Evolutionary conservation across 2,113 vertebrate genomes (phyloP).

Genomic region (Rattus norvegicus): GRCr8 NC_086024.1:77442001-77442500

Average conservation of each 20-base stretch:
- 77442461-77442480: neutral
- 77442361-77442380: neutral
- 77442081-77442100: neutral
- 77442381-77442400: neutral
- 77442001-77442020: neutral
- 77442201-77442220: neutral
- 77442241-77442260: neutral
- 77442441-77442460: slow-evolving; percentile 8
- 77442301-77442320: neutral
- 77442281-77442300: slow-evolving; percentile 37
- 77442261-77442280: neutral
- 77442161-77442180: neutral
- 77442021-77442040: slow-evolving; percentile 21
- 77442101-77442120: neutral
- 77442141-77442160: neutral
- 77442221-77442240: neutral
- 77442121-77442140: neutral
- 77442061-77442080: slow-evolving; percentile 10
- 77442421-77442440: neutral
- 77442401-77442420: neutral
- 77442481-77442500: neutral
- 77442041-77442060: neutral
- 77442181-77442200: neutral
- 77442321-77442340: neutral
- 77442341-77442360: no score